Evolutionary conservation across 2,888 invertebrate genomes (phyloP).

Genomic region (Stratiomys singularior): DNA sequence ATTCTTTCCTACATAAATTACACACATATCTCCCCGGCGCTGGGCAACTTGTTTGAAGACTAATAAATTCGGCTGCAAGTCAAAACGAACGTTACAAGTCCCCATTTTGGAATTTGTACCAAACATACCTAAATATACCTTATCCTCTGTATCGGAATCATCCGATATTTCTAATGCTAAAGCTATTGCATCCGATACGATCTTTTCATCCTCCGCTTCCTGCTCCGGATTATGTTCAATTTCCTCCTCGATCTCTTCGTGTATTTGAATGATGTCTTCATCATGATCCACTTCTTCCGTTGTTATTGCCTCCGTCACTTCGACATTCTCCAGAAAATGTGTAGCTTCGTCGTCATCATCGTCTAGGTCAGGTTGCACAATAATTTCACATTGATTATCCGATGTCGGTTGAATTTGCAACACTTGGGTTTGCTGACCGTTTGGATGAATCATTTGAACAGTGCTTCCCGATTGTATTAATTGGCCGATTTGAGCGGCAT

Average conservation of each 20-base stretch:
- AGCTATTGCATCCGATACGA: conserved; percentile 49
- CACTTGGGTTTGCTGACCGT: conserved; percentile 59
- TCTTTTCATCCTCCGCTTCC: conserved; percentile 47
- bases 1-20: conserved; percentile 73
- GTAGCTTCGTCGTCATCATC: conserved; percentile 56
- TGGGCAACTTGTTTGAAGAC: conserved; percentile 68
- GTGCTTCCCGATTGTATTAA: conserved; percentile 60
- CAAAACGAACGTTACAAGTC: not conserved
- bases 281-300: conserved; percentile 59
- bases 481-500: conserved; percentile 56
- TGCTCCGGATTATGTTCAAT: conserved; percentile 57
- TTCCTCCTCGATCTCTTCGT: conserved; percentile 58
- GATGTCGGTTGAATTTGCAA: conserved; percentile 56
- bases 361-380: conserved; percentile 60
- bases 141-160: conserved; percentile 55
- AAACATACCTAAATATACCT: conserved; percentile 52
- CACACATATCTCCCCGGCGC: conserved; percentile 71
- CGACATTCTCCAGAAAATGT: conserved; percentile 62
- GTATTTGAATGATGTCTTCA: conserved; percentile 59
- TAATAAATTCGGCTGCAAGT: conserved; percentile 63
- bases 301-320: conserved; percentile 51
- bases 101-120: no score
- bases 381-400: conserved; percentile 57
- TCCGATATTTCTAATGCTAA: conserved; percentile 54
- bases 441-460: conserved; percentile 64